Conservation (phyloP, 2,797 vertebrate species). For the Potorous gilbertii region DNA sequence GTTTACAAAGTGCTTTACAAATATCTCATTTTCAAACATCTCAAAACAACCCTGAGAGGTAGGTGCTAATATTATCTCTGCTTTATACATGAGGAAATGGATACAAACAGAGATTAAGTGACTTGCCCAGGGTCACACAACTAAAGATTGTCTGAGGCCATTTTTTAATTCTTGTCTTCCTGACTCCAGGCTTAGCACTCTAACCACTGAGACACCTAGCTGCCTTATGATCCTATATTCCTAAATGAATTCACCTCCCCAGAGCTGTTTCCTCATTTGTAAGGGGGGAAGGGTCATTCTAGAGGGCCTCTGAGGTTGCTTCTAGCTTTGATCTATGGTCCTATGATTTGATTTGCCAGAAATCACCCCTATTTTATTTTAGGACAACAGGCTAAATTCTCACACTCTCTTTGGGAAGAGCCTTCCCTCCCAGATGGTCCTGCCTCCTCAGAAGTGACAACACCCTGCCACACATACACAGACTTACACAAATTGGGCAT, state of each 20-base stretch:
- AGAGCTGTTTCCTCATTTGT: background rate
- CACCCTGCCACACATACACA: slow-evolving; percentile 38
- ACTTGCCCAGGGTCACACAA: background rate
- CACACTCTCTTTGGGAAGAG: slow-evolving; percentile 57
- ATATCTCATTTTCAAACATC: background rate
- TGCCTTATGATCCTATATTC: background rate
- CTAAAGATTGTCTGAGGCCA: background rate
- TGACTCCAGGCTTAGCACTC: background rate
- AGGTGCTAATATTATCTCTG: background rate
- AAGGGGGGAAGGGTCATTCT: background rate
- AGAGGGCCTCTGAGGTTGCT: background rate
- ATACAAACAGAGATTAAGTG: background rate
- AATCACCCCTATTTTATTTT: slow-evolving; percentile 70
- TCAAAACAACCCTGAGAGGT: background rate
- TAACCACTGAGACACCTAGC: background rate
- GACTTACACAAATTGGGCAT: slow-evolving; percentile 71
- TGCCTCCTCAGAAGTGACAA: slow-evolving; percentile 67
- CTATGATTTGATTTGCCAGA: slow-evolving; percentile 62
- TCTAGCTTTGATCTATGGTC: background rate
- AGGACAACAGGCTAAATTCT: slow-evolving; percentile 59
- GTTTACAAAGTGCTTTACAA: background rate
- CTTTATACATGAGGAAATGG: background rate
- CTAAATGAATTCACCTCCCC: background rate
- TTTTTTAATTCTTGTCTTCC: background rate
- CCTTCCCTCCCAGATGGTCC: slow-evolving; percentile 74